phyloP scores from a whole-genome alignment of 1,140 invertebrate species.

The Drosophila varians region DNA sequence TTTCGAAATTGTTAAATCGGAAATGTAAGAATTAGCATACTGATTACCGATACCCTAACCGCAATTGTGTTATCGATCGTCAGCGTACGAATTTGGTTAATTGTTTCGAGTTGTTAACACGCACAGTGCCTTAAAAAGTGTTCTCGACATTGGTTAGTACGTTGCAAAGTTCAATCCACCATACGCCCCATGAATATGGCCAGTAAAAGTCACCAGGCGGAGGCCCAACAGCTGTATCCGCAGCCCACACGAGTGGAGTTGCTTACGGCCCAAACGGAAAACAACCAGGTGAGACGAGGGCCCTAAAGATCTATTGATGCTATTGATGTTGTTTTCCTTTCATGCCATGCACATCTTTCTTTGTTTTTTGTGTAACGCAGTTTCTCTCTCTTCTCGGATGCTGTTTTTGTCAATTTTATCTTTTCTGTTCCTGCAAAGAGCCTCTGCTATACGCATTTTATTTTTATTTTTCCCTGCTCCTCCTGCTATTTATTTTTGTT shows the following conservation, averaged over 20 bases:
- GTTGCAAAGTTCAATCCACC: conserved; percentile 11
- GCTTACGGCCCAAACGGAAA: conserved; percentile 50
- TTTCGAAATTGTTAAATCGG: conserved; percentile 19
- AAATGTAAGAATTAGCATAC: conserved; percentile 22
- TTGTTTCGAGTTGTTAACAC: conserved; percentile 39
- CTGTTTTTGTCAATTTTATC: conserved; percentile 12
- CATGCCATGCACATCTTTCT: conserved; percentile 30
- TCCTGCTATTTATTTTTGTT: conserved; percentile 1
- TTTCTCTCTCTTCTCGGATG: conserved; percentile 18
- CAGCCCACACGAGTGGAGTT: conserved; percentile 56
- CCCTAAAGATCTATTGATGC: conserved; percentile 12
- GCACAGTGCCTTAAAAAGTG: conserved; percentile 48
- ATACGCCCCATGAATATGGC: conserved; percentile 36
- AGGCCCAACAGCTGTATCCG: conserved; percentile 58
- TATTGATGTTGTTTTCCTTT: conserved; percentile 6
- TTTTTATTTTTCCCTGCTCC: conserved; percentile 22
- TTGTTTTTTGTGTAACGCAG: conserved; percentile 22
- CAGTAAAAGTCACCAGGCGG: conserved; percentile 25
- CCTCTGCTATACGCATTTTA: conserved; percentile 23
- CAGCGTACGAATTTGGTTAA: conserved; percentile 9
- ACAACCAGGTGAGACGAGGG: conserved; percentile 56
- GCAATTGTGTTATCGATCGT: conserved; percentile 8
- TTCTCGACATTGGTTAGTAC: conserved; percentile 15
- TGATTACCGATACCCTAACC: background rate
- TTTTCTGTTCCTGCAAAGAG: conserved; percentile 3